Evolutionary conservation across 2,797 vertebrate species (phyloP).

Genomic region (Spea hammondii): DNA sequence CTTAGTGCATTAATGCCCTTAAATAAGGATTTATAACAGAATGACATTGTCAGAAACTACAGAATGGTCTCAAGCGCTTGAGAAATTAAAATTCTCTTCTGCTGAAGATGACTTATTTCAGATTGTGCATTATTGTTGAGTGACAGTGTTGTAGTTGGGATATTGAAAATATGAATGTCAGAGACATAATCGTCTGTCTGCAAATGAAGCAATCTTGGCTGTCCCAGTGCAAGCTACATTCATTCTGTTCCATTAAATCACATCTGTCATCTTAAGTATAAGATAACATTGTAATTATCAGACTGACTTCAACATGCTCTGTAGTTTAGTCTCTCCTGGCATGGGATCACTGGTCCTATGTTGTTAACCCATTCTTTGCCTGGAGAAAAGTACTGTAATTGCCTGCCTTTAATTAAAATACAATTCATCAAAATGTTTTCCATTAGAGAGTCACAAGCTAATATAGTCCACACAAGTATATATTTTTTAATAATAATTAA

Average conservation of each 20-base stretch:
- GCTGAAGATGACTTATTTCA: too few relatives aligned
- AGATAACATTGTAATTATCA: slow-evolving; percentile 48
- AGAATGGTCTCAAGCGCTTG: too few relatives aligned
- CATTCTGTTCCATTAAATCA: slow-evolving; percentile 42
- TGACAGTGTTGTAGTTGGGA: slow-evolving; percentile 8
- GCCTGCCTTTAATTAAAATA: too few relatives aligned
- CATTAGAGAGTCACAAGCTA: too few relatives aligned
- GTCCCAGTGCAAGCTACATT: slow-evolving; percentile 21
- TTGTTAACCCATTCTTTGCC: slow-evolving; percentile 16
- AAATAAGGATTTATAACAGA: too few relatives aligned
- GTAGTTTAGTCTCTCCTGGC: slow-evolving; percentile 13
- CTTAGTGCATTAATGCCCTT: too few relatives aligned
- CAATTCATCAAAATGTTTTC: too few relatives aligned
- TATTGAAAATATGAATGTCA: slow-evolving; percentile 37
- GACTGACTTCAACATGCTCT: slow-evolving; percentile 36
- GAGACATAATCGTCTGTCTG: slow-evolving; percentile 33
- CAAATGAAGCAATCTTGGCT: slow-evolving; percentile 37
- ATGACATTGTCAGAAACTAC: too few relatives aligned
- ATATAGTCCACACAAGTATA: too few relatives aligned
- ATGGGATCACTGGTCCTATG: background rate
- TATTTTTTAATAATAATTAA: too few relatives aligned
- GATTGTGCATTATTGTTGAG: too few relatives aligned
- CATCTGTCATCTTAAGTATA: slow-evolving; percentile 46
- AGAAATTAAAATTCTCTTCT: too few relatives aligned
- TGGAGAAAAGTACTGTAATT: background rate